These are phyloP conservation scores for Chloroclysta siterata DNA, from an alignment of 2,888 invertebrate genomes.

Conservation along the genomic window DNA sequence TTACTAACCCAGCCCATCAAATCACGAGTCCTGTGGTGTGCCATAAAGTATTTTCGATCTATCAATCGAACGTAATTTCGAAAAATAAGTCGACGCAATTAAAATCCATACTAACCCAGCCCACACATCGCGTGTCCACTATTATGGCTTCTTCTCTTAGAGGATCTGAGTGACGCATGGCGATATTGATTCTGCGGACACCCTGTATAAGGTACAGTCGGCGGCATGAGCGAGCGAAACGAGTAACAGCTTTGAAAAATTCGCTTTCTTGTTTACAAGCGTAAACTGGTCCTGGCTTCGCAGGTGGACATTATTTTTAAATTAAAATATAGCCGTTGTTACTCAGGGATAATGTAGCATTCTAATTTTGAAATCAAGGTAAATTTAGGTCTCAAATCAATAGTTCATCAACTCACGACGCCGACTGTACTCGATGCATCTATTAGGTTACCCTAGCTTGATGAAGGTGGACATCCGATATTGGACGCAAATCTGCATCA, in stretches of 20 bases:
- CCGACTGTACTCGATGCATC: not conserved
- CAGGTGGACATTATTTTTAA: no score
- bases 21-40: no score
- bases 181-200: slow-evolving; percentile 27
- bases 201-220: slow-evolving; percentile 7
- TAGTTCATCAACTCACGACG: not conserved
- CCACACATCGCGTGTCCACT: slow-evolving; percentile 33
- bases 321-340: no score
- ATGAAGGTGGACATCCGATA: slow-evolving; percentile 3
- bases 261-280: no score
- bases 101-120: slow-evolving; percentile 23
- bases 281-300: no score
- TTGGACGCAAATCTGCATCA: not conserved
- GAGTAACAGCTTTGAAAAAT: no score
- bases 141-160: slow-evolving; percentile 41
- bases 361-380: no score
- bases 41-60: no score
- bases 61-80: no score
- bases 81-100: not conserved
- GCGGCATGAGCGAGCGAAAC: not conserved
- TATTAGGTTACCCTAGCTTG: slow-evolving; percentile 6
- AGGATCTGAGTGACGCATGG: slow-evolving; percentile 35
- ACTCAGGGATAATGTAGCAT: no score
- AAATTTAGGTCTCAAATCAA: no score
- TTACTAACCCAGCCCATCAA: no score